Percentiles rank a stretch among this genome's conserved stretches.
These are phyloP conservation scores for Coccyzus lansbergi DNA, from an alignment of 2,797 vertebrate species.

Conservation along the genomic window DNA sequence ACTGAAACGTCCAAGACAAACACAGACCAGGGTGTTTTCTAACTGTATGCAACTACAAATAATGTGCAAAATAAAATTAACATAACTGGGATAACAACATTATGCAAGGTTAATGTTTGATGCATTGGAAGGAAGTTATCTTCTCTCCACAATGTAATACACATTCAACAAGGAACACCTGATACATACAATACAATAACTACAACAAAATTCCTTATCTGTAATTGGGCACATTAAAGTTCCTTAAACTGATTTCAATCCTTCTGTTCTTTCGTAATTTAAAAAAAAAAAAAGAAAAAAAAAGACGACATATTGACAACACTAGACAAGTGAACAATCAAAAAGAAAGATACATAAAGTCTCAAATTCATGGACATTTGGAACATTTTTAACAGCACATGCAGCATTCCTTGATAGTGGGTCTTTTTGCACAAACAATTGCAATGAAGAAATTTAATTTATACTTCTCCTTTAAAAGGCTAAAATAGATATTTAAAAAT, in stretches of 20 bases:
- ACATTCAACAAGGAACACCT: conserved; percentile 68
- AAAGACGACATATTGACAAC: conserved; percentile 73
- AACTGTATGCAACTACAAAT: conserved; percentile 59
- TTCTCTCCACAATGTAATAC: conserved; percentile 60
- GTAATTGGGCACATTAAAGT: conserved; percentile 61
- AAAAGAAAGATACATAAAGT: conserved; percentile 77
- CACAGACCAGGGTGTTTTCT: conserved; percentile 52
- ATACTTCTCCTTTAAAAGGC: conserved; percentile 75
- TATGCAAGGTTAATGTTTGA: conserved; percentile 34
- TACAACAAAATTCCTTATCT: conserved; percentile 64
- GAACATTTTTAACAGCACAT: conserved; percentile 82
- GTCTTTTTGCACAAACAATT: conserved; percentile 88
- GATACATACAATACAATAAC: conserved; percentile 72
- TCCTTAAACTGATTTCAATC: conserved; percentile 63
- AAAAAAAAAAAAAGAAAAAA: not conserved
- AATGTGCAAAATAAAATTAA: conserved; percentile 72
- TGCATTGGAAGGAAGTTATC: conserved; percentile 54
- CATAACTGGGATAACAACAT: conserved; percentile 35
- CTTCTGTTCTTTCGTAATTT: conserved; percentile 52
- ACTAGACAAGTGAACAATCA: conserved; percentile 76
- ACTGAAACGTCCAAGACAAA: conserved; percentile 62
- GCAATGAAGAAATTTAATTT: conserved; percentile 79
- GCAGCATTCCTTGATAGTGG: conserved; percentile 89
- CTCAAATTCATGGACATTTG: conserved; percentile 81
- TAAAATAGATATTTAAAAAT: conserved; percentile 77